Evolutionary conservation across 2,888 invertebrate genomes (phyloP).

Genomic region (Drosophila prolongata): DNA sequence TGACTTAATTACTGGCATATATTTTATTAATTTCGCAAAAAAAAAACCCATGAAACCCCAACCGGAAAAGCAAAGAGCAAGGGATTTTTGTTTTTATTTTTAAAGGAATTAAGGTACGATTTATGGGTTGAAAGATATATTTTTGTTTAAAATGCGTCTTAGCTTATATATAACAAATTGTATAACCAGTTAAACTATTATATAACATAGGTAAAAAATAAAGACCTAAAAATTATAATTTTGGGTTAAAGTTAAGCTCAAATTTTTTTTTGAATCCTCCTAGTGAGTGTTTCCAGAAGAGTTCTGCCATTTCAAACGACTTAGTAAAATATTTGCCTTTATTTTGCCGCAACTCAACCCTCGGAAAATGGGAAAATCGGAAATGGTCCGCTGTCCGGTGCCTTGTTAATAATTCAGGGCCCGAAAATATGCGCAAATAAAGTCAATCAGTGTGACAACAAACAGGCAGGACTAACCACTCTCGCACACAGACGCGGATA

Average conservation of each 20-base stretch:
- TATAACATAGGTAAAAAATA: no score
- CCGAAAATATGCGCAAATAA: slow-evolving; percentile 72
- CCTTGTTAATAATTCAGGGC: slow-evolving; percentile 70
- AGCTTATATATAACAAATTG: no score
- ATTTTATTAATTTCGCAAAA: slow-evolving; percentile 76
- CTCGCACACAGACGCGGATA: slow-evolving; percentile 22
- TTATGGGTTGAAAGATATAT: background rate
- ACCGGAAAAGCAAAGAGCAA: slow-evolving; percentile 5
- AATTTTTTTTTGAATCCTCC: no score
- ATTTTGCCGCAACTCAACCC: background rate
- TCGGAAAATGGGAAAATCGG: background rate
- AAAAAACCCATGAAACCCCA: slow-evolving; percentile 22
- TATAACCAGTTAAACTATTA: no score
- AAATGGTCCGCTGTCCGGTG: slow-evolving; percentile 15
- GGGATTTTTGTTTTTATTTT: slow-evolving; percentile 1
- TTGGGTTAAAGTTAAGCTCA: no score
- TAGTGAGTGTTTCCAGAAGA: background rate
- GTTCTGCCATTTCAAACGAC: background rate
- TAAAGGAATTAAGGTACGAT: slow-evolving; percentile 2
- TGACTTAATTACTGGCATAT: slow-evolving; percentile 79
- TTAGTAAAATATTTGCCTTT: background rate
- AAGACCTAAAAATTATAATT: no score
- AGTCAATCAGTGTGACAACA: slow-evolving; percentile 75
- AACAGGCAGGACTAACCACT: slow-evolving; percentile 60
- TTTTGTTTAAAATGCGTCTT: no score